phyloP scores from a whole-genome alignment of 2,888 invertebrate genomes.

The Cabera pusaria region DNA sequence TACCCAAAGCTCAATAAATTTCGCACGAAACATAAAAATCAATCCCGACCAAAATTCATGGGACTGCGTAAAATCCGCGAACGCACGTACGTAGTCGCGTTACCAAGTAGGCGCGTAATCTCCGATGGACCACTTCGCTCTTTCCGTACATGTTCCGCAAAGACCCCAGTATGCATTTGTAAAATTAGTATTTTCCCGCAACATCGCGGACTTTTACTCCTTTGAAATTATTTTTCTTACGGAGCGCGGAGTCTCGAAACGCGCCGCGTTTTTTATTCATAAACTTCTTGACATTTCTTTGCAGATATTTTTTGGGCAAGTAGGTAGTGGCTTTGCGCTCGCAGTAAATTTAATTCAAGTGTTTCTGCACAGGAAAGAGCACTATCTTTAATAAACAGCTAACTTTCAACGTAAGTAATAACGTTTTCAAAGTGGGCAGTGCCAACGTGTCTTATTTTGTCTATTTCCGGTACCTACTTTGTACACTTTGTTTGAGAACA shows the following conservation, averaged over 20 bases:
- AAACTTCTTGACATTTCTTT: slow-evolving; percentile 21
- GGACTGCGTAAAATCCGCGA: no score
- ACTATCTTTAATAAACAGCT: not conserved
- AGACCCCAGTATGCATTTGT: slow-evolving; percentile 27
- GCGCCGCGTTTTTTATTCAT: slow-evolving; percentile 26
- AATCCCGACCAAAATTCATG: not conserved
- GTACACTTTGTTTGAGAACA: slow-evolving; percentile 5
- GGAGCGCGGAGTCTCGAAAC: slow-evolving; percentile 8
- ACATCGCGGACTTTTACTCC: no score
- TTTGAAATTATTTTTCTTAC: slow-evolving; percentile 26
- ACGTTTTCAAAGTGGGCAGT: slow-evolving; percentile 5
- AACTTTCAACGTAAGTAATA: not conserved
- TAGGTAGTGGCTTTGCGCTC: slow-evolving; percentile 11
- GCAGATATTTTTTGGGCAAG: slow-evolving; percentile 11
- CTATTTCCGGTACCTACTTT: slow-evolving; percentile 3
- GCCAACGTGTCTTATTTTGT: slow-evolving; percentile 2
- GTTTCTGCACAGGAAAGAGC: not conserved
- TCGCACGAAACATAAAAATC: slow-evolving; percentile 8
- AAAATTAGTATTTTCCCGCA: slow-evolving; percentile 29
- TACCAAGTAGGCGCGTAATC: slow-evolving; percentile 16
- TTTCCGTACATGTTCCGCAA: slow-evolving; percentile 9
- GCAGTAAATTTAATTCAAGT: slow-evolving; percentile 16
- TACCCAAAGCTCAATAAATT: no score
- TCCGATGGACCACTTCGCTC: slow-evolving; percentile 11
- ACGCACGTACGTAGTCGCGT: slow-evolving; percentile 9